Conservation (phyloP, 2,888 invertebrate genomes). For the Lissocephala sabroskyi region DNA sequence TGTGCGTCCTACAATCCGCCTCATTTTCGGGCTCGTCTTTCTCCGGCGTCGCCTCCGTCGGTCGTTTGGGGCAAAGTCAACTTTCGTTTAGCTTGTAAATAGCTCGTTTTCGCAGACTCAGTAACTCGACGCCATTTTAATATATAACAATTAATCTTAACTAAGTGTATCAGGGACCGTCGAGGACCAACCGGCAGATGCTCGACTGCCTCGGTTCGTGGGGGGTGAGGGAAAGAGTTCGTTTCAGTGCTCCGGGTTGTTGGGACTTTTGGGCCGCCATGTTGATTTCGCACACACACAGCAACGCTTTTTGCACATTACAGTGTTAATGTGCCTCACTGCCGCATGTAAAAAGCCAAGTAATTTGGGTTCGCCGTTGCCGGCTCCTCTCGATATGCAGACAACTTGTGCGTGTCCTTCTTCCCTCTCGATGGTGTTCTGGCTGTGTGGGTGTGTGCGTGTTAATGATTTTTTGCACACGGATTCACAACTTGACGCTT, state of each 20-base stretch:
- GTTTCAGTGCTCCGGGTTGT: constrained; percentile 19
- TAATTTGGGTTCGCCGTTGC: constrained; percentile 39
- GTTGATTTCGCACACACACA: constrained; percentile 44
- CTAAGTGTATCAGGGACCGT: constrained; percentile 50
- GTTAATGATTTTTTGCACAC: constrained; percentile 70
- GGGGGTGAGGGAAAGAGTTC: no score
- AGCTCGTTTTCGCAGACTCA: constrained; percentile 67
- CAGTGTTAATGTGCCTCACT: constrained; percentile 70
- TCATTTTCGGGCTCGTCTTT: no score
- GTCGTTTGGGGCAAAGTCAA: constrained; percentile 60
- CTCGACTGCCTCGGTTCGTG: no score
- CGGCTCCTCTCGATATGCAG: not conserved
- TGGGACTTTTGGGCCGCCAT: constrained; percentile 52
- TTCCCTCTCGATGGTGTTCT: not conserved
- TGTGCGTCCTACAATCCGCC: not conserved
- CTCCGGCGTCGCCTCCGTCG: no score
- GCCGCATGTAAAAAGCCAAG: constrained; percentile 66
- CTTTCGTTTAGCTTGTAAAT: constrained; percentile 70
- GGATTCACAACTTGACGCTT: constrained; percentile 64
- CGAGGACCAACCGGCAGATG: not conserved
- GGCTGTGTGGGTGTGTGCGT: constrained; percentile 43
- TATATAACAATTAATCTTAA: constrained; percentile 70
- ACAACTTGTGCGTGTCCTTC: not conserved
- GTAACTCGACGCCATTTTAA: constrained; percentile 68
- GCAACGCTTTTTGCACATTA: constrained; percentile 68